Conservation (phyloP, 2,888 invertebrate genomes). For the Drymonia ruficornis region DNA sequence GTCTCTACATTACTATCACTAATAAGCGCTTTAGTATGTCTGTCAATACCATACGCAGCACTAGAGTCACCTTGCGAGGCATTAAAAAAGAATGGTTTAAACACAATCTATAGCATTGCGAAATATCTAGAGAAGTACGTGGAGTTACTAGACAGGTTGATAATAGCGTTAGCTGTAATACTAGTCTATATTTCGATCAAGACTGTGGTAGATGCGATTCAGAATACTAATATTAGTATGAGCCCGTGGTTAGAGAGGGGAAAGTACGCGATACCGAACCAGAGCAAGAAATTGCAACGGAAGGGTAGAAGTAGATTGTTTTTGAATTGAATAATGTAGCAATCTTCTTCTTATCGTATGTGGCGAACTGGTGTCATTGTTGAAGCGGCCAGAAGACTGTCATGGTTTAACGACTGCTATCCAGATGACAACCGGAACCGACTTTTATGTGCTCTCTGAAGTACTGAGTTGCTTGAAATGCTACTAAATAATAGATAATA, state of each 20-base stretch:
- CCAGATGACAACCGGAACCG: no score
- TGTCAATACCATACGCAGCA: constrained; percentile 52
- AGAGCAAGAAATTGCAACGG: neutral
- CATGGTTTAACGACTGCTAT: no score
- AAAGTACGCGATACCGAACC: constrained; percentile 38
- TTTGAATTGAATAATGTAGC: neutral
- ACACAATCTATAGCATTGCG: constrained; percentile 32
- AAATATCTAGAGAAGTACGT: constrained; percentile 40
- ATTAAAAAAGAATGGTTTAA: constrained; percentile 33
- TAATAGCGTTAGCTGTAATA: constrained; percentile 42
- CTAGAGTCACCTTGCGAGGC: constrained; percentile 51
- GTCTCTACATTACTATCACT: constrained; percentile 54
- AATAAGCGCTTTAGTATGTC: constrained; percentile 44
- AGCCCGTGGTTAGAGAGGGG: constrained; percentile 57
- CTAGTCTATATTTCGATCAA: constrained; percentile 40
- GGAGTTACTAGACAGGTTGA: constrained; percentile 46
- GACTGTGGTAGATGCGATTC: constrained; percentile 49
- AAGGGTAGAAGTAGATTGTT: neutral
- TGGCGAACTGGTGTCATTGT: no score
- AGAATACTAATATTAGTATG: constrained; percentile 49
- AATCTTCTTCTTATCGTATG: no score
- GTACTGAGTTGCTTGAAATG: no score
- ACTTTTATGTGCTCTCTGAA: no score
- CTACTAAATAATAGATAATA: no score
- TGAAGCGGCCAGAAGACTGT: no score